Base-by-base conservation (phyloP, 2,888 invertebrate species). In the Drosophila sordidula region DNA sequence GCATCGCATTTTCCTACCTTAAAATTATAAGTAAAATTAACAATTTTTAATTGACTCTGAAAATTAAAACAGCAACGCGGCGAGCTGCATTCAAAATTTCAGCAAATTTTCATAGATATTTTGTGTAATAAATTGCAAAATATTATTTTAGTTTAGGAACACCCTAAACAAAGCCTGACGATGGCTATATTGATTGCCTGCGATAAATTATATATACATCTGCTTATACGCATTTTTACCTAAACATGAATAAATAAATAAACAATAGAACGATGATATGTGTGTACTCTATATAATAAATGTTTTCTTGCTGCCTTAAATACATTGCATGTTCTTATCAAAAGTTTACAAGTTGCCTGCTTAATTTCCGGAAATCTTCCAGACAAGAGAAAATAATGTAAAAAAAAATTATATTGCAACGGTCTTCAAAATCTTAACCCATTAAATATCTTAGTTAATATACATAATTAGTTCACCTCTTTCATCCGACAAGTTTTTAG, bases 21-120 rank as follows among this genome's bases (percentile, higher is more conserved):
- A 80, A 75, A 77, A 83, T 86, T 83, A 87, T 69, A 80, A 88
- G 84, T 84, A 78, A 84, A 84, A 88, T 87, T 80, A 78, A 88
- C 81, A 84, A 87, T 70, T 89, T 84, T 84, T 84, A 84, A 88
- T 84, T 84, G 83, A 84, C 81, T 84, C 89, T 88, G 89, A 84
- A 84, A 73, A 87, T 84, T 83, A 77, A 77, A 75, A 70, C 68
- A 70, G 65, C 64, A 78, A 75, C 73, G 36, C 79, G 32, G 32
- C 76, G 45, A 58, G 62, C 66, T 47, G 62, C 62, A 70, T 55
- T 65, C 67, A 64, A 65, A 55, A 64, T 67, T 84, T 73, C 73
- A 65, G 52, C 66, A 75, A 76, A 85, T 85, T 71, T 82, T 71
- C 68, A 58, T 61, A 74, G 69, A 71, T 77, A 71, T 67, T 65